These are phyloP conservation scores for Hemithea aestivaria DNA, from an alignment of 2,888 invertebrate species.

Conservation along the genomic window DNA sequence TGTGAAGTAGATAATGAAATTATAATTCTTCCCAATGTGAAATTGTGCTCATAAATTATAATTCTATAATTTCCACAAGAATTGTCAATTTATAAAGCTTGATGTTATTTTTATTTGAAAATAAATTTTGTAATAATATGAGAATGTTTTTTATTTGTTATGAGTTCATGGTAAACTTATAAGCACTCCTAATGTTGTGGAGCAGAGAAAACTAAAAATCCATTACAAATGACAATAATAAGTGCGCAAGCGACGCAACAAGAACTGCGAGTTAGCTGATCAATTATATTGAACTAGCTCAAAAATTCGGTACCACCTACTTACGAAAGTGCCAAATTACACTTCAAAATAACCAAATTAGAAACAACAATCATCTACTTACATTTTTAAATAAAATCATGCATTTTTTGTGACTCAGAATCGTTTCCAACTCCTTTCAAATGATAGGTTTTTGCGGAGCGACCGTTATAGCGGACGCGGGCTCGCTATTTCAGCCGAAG, in stretches of 20 bases:
- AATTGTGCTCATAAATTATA: constrained; percentile 71
- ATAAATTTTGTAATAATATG: constrained; percentile 65
- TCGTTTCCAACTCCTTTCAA: constrained; percentile 37
- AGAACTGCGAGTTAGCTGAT: too few species aligned
- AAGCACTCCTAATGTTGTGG: too few species aligned
- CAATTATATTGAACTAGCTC: too few species aligned
- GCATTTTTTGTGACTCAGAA: constrained; percentile 23
- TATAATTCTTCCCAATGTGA: constrained; percentile 64
- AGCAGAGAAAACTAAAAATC: too few species aligned
- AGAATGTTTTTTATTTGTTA: constrained; percentile 19
- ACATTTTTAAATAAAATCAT: too few species aligned
- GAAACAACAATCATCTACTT: too few species aligned
- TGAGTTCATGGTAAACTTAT: too few species aligned
- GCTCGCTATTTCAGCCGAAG: constrained; percentile 39
- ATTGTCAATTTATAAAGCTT: constrained; percentile 76
- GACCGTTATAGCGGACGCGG: constrained; percentile 55
- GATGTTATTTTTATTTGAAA: constrained; percentile 75
- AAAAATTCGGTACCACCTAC: too few species aligned
- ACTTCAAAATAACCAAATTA: too few species aligned
- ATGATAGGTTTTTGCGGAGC: constrained; percentile 48
- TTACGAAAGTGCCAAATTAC: too few species aligned
- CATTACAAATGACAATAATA: too few species aligned
- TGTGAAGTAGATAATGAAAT: constrained; percentile 32
- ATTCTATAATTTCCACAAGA: constrained; percentile 62
- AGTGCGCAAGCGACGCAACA: too few species aligned